These are phyloP conservation scores for Abscondita cerata DNA, from an alignment of 2,888 invertebrate genomes.

Conservation along the genomic window DNA sequence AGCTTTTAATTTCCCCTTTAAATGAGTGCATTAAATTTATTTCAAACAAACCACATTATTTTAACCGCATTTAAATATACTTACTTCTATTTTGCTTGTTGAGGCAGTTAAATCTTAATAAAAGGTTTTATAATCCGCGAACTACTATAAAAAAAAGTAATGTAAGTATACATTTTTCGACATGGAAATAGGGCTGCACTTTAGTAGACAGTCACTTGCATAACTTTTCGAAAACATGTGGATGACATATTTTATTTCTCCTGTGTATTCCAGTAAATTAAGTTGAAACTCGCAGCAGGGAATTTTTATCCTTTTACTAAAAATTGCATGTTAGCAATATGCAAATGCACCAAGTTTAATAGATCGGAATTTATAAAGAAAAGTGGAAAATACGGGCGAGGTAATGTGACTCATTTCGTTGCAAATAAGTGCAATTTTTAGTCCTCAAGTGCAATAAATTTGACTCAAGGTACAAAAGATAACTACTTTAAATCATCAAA, in stretches of 20 bases:
- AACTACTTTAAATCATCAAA: slow-evolving; percentile 33
- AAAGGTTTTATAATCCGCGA: background rate
- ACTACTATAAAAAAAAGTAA: no score
- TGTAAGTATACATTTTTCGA: slow-evolving; percentile 2
- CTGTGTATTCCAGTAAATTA: slow-evolving; percentile 14
- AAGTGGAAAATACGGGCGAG: slow-evolving; percentile 12
- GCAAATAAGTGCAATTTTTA: slow-evolving; percentile 26
- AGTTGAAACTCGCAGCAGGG: slow-evolving; percentile 7
- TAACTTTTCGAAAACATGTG: slow-evolving; percentile 25
- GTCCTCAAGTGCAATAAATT: slow-evolving; percentile 22
- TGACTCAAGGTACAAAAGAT: slow-evolving; percentile 14
- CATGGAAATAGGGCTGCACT: slow-evolving; percentile 24
- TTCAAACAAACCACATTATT: no score
- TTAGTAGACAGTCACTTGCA: slow-evolving; percentile 25
- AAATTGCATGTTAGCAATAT: slow-evolving; percentile 7
- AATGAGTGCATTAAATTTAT: no score
- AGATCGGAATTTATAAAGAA: slow-evolving; percentile 20
- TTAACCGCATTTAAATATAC: no score
- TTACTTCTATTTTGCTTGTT: no score
- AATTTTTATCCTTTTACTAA: background rate
- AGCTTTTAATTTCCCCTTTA: no score
- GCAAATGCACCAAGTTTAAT: slow-evolving; percentile 12
- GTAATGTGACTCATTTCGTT: slow-evolving; percentile 18
- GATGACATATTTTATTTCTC: slow-evolving; percentile 27
- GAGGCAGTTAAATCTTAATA: background rate